These are phyloP conservation scores for Dissostichus mawsoni DNA, from an alignment of 2,113 vertebrate genomes.

Conservation along the genomic window DNA sequence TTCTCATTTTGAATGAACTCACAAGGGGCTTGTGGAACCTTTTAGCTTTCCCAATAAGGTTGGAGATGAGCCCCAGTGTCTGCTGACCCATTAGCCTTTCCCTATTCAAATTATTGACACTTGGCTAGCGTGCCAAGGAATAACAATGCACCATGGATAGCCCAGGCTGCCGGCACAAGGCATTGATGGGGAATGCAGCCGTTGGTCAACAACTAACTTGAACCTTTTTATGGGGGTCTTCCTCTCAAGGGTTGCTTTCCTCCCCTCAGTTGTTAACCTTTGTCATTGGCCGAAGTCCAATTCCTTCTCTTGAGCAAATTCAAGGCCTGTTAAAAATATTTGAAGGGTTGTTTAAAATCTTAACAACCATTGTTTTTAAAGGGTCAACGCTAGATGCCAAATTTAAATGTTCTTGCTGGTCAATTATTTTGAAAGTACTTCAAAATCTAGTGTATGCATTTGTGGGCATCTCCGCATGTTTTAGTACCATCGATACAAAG, in stretches of 20 bases:
- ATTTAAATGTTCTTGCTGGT: not conserved
- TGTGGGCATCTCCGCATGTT: not conserved
- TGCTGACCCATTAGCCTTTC: constrained; percentile 53
- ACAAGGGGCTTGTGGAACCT: constrained; percentile 22
- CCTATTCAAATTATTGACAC: constrained; percentile 60
- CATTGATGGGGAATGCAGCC: constrained; percentile 63
- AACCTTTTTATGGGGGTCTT: constrained; percentile 42
- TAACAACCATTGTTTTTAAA: not conserved
- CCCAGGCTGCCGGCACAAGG: constrained; percentile 10
- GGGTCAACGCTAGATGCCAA: not conserved
- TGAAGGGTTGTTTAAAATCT: not conserved
- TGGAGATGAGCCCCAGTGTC: constrained; percentile 21
- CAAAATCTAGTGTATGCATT: not conserved
- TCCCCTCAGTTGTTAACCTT: constrained; percentile 42
- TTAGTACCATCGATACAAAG: not conserved
- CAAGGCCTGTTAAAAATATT: not conserved
- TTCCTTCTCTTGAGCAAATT: constrained; percentile 18
- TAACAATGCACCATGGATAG: constrained; percentile 51
- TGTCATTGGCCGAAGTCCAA: constrained; percentile 43
- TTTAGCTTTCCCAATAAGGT: constrained; percentile 18
- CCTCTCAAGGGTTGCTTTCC: constrained; percentile 39
- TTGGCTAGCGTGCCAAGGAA: constrained; percentile 44
- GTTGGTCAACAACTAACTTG: constrained; percentile 53
- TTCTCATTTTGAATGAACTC: constrained; percentile 32
- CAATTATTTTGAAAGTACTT: not conserved